phyloP scores from a whole-genome alignment of 2,888 invertebrate genomes.

The Trissonchulus sp. region DNA sequence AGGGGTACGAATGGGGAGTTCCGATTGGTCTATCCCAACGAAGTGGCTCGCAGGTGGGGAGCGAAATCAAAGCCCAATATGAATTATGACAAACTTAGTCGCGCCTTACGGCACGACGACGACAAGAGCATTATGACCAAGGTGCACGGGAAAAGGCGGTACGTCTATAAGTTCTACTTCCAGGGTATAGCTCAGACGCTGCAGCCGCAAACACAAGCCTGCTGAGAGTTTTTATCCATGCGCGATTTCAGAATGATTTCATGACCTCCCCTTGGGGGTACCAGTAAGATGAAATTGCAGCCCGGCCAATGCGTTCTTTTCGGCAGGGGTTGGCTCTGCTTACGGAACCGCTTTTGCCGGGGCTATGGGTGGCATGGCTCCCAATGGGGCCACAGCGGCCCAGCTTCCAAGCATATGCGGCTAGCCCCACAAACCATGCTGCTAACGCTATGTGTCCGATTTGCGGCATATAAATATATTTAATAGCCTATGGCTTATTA shows the following conservation, averaged over 20 bases:
- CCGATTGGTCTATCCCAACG: slow-evolving; percentile 88
- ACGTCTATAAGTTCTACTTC: slow-evolving; percentile 94
- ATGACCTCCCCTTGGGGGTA: background rate
- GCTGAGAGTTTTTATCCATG: background rate
- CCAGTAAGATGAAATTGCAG: background rate
- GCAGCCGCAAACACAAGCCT: slow-evolving; percentile 37
- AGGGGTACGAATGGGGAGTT: slow-evolving; percentile 88
- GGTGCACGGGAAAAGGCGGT: slow-evolving; percentile 89
- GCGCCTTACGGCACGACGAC: slow-evolving; percentile 88
- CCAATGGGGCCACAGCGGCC: background rate
- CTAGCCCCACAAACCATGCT: background rate
- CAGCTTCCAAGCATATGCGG: background rate
- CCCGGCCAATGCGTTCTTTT: background rate
- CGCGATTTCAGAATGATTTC: slow-evolving; percentile 15
- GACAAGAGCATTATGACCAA: slow-evolving; percentile 98
- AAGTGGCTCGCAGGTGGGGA: slow-evolving; percentile 76
- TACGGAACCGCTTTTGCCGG: background rate
- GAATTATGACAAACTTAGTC: slow-evolving; percentile 94
- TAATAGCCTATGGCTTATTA: too few species aligned
- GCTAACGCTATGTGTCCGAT: background rate
- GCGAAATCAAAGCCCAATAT: slow-evolving; percentile 94
- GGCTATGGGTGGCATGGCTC: background rate
- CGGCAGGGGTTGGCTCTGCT: background rate
- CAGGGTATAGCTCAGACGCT: slow-evolving; percentile 46
- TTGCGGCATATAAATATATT: background rate